Percentiles rank a stretch among this genome's conserved stretches.
phyloP scores from a whole-genome alignment of 2,888 invertebrate species.

The Epicampocera succincta region DNA sequence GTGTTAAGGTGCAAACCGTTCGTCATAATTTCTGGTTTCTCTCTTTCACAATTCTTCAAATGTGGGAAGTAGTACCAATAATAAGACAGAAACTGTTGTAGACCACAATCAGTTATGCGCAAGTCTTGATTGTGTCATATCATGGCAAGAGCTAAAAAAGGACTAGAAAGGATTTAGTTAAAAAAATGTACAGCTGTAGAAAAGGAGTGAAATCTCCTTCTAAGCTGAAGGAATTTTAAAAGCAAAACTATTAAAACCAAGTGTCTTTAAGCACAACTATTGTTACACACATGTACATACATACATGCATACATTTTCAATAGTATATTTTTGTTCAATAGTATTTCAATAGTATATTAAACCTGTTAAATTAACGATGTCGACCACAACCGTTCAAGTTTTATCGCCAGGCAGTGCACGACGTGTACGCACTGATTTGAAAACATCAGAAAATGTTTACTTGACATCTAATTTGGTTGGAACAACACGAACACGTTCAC shows the following conservation, averaged over 20 bases:
- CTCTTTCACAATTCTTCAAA: not conserved
- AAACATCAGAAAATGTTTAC: constrained; percentile 80
- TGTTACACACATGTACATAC: too few relatives aligned
- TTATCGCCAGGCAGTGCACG: constrained; percentile 78
- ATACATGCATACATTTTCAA: too few relatives aligned
- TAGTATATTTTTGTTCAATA: too few relatives aligned
- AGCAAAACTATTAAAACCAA: not conserved
- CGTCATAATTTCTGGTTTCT: not conserved
- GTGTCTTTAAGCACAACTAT: constrained; percentile 5
- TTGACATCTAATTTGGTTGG: constrained; percentile 73
- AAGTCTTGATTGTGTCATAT: constrained; percentile 79
- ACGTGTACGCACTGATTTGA: constrained; percentile 81
- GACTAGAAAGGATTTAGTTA: constrained; percentile 54
- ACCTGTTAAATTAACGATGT: constrained; percentile 36
- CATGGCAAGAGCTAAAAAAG: constrained; percentile 54
- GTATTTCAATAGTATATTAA: too few relatives aligned
- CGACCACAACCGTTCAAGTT: constrained; percentile 33
- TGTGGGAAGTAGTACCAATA: constrained; percentile 30
- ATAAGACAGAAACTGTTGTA: constrained; percentile 36
- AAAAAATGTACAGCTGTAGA: constrained; percentile 52
- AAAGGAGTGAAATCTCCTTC: constrained; percentile 18
- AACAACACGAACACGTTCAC: constrained; percentile 70
- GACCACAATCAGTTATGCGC: constrained; percentile 71
- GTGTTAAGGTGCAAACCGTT: constrained; percentile 5
- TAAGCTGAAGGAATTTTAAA: not conserved